These are phyloP conservation scores for Thomomys bottae DNA, from an alignment of 2,113 vertebrate genomes.

Conservation along the genomic window DNA sequence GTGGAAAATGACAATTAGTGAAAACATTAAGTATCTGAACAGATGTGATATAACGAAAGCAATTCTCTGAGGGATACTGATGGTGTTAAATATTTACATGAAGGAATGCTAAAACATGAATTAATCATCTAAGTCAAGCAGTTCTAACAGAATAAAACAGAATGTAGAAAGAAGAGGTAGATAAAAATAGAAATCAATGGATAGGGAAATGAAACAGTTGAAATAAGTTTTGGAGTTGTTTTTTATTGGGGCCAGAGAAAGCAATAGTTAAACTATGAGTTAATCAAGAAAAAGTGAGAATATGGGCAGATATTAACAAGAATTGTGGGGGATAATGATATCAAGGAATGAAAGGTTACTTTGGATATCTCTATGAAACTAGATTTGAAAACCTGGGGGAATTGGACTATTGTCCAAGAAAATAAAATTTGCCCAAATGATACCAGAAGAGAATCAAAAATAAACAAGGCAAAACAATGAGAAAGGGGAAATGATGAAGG, in stretches of 20 bases:
- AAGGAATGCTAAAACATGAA: constrained; percentile 46
- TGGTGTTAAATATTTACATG: constrained; percentile 58
- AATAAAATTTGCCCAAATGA: constrained; percentile 11
- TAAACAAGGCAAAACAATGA: constrained; percentile 32
- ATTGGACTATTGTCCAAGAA: constrained; percentile 46
- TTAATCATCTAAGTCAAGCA: constrained; percentile 47
- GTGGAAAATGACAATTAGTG: constrained; percentile 41
- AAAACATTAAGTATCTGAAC: constrained; percentile 30
- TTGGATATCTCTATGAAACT: background rate
- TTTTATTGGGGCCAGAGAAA: background rate
- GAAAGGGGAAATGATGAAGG: background rate
- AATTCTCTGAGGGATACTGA: constrained; percentile 36
- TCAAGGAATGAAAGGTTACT: background rate
- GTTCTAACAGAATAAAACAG: constrained; percentile 36
- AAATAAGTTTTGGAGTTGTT: constrained; percentile 56
- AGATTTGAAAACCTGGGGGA: background rate
- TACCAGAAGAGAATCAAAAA: background rate
- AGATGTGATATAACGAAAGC: constrained; percentile 45
- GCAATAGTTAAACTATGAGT: constrained; percentile 5
- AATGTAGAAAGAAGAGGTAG: constrained; percentile 34
- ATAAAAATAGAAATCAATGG: constrained; percentile 62
- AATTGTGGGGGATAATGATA: background rate
- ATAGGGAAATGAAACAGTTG: constrained; percentile 37
- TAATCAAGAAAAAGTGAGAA: constrained; percentile 12
- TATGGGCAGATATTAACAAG: background rate